Evolutionary conservation across 53 echinoderm and acorn worm genomes (phyloP), one percentile per base, ranked within the genome.

Genomic region (Pentamera pediparva): DNA sequence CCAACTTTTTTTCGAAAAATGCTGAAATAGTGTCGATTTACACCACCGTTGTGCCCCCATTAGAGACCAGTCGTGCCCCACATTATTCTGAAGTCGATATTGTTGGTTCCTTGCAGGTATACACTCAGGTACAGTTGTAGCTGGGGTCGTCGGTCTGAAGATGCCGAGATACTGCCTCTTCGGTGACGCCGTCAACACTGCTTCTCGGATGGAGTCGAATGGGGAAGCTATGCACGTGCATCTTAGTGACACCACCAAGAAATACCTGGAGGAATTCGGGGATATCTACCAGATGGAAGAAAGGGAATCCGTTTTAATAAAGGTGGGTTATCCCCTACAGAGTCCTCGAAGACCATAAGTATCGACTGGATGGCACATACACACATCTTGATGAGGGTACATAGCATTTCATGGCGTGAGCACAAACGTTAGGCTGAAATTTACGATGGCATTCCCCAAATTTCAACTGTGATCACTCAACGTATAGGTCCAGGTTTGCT

Each of bases 161-260:
- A 92, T 92, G 92, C 92, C 92, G 4, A 56, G 92, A 25, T 92
- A 92, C 52, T 92, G 92, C 60, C 78, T 92, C 22, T 92, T 92
- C 34, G 92, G 92, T 3, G 92, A 92, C 41, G 85, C 92, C 1
- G 92, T 92, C 53, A 92, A 92, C 76, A 92, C 92, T 4, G 92
- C 92, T 4, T 92, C 92, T n/a, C 64, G 92, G 6, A 92, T 92
- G 92, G 92, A 92, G 65, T 87, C 87, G 50, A 87, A 84, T 4
- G 86, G 92, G 0, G 74, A 86, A 33, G 82, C 82, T 0, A 61
- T 83, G 76, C 78, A 85, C 59, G 84, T 95, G 9, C 96, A 95
- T 35, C 82, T 95, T 32, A 95, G 96, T 55, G 84, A 91, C 80
- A 69, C 65, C 22, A 95, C 96, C 1, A 85, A 79, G 27, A 57